Percentiles rank a stretch among this genome's conserved stretches.
These are phyloP conservation scores for Lepidochitona cinerea DNA, from an alignment of 2,888 invertebrate genomes.

Conservation along the genomic window DNA sequence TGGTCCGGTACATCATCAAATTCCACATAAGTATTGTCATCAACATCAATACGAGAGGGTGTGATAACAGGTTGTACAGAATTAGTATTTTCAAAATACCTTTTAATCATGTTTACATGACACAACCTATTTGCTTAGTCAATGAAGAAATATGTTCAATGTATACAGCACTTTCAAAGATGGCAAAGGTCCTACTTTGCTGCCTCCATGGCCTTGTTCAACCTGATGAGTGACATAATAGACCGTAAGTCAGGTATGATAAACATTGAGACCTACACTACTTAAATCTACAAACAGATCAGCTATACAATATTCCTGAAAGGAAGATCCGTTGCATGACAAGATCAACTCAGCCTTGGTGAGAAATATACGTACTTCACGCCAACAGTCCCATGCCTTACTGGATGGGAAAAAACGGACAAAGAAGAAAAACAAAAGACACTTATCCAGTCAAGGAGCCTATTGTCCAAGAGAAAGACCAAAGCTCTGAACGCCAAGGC, in stretches of 20 bases:
- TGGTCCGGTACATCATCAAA: no score
- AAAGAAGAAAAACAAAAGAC: neutral
- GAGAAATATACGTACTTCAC: slow-evolving; percentile 10
- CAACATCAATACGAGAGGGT: no score
- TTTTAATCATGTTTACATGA: no score
- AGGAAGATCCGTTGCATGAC: slow-evolving; percentile 12
- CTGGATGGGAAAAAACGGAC: neutral
- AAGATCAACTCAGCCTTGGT: neutral
- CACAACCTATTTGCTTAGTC: neutral
- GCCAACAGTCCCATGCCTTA: neutral
- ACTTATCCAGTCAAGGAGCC: no score
- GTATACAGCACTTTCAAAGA: slow-evolving; percentile 16
- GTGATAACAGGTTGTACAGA: no score
- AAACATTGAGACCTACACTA: slow-evolving; percentile 24
- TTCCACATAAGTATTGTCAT: no score
- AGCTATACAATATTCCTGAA: slow-evolving; percentile 12
- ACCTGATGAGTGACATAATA: slow-evolving; percentile 33
- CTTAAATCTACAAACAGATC: slow-evolving; percentile 20
- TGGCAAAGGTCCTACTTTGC: slow-evolving; percentile 23
- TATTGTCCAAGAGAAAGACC: no score
- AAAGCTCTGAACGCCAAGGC: no score
- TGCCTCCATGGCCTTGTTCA: slow-evolving; percentile 36
- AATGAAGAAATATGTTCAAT: neutral
- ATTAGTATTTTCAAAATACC: no score
- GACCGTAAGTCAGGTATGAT: slow-evolving; percentile 26